Conservation (phyloP, 1,140 invertebrate genomes). For the Drosophila erecta region DNA sequence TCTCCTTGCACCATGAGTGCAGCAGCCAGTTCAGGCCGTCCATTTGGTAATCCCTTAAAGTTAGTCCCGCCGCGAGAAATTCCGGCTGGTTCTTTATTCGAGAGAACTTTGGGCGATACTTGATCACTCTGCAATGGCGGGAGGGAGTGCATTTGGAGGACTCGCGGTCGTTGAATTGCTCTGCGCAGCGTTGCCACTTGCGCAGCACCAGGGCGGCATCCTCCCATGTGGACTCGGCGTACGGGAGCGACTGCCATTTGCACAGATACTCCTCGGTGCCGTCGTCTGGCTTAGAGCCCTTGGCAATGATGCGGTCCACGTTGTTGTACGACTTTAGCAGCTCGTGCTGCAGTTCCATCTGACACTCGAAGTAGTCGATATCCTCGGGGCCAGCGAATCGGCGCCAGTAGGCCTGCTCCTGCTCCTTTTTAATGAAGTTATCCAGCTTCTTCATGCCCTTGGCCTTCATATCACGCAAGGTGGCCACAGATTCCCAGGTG, state of each 20-base stretch:
- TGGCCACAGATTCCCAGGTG: conserved; percentile 98
- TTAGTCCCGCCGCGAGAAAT: conserved; percentile 91
- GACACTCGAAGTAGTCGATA: conserved; percentile 98
- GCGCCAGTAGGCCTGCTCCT: conserved; percentile 94
- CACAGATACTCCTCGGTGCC: conserved; percentile 96
- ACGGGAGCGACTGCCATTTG: conserved; percentile 98
- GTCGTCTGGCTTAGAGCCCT: conserved; percentile 87
- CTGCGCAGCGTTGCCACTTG: conserved; percentile 94
- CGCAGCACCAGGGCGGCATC: conserved; percentile 92
- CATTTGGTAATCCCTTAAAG: conserved; percentile 98
- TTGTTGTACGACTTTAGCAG: conserved; percentile 95
- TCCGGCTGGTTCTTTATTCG: conserved; percentile 95
- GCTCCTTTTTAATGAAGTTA: conserved; percentile 97
- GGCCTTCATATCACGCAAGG: conserved; percentile 95
- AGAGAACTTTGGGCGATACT: conserved; percentile 96
- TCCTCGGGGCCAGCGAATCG: conserved; percentile 96
- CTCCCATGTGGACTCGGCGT: conserved; percentile 99
- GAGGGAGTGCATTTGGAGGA: conserved; percentile 95
- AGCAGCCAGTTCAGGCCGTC: conserved; percentile 99
- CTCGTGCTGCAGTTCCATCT: conserved; percentile 96
- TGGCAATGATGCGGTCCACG: conserved; percentile 97
- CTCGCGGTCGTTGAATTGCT: conserved; percentile 92
- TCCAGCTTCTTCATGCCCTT: conserved; percentile 99
- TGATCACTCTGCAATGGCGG: conserved; percentile 93
- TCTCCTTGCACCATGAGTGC: conserved; percentile 99